Conservation (phyloP, 2,888 invertebrate species). For the Lomographa bimaculata region DNA sequence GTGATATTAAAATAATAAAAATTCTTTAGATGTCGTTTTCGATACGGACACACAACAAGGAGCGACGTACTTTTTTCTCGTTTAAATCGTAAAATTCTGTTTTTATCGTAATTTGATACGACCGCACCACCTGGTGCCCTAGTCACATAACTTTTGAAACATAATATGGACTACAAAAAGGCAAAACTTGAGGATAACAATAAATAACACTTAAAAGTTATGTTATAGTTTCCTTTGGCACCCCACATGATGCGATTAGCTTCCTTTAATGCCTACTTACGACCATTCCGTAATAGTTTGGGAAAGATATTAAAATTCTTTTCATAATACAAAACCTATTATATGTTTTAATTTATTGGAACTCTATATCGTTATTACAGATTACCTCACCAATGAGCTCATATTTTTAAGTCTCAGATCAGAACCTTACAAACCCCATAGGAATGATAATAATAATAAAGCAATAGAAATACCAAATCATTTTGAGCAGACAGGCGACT, state of each 20-base stretch:
- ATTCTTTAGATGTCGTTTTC: slow-evolving; percentile 14
- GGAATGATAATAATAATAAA: too few species aligned
- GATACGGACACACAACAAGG: slow-evolving; percentile 4
- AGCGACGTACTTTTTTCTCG: background rate
- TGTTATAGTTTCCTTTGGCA: slow-evolving; percentile 55
- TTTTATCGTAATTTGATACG: slow-evolving; percentile 61
- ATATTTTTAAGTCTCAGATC: too few species aligned
- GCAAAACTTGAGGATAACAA: slow-evolving; percentile 46
- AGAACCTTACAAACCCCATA: too few species aligned
- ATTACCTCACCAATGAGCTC: too few species aligned
- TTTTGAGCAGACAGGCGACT: too few species aligned
- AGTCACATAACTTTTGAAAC: slow-evolving; percentile 57
- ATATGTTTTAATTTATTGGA: slow-evolving; percentile 2
- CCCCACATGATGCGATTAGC: slow-evolving; percentile 45
- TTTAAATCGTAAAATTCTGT: slow-evolving; percentile 26
- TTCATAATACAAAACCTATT: slow-evolving; percentile 1
- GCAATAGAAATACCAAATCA: too few species aligned
- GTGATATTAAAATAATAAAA: slow-evolving; percentile 16
- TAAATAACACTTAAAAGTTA: slow-evolving; percentile 60
- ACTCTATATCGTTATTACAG: too few species aligned
- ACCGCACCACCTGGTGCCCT: slow-evolving; percentile 57
- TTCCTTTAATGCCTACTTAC: slow-evolving; percentile 29
- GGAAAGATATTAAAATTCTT: slow-evolving; percentile 25
- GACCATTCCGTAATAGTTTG: slow-evolving; percentile 17
- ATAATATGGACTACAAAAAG: slow-evolving; percentile 52